Base-by-base conservation (phyloP, 2,113 vertebrate genomes). In the Tautogolabrus adspersus region DNA sequence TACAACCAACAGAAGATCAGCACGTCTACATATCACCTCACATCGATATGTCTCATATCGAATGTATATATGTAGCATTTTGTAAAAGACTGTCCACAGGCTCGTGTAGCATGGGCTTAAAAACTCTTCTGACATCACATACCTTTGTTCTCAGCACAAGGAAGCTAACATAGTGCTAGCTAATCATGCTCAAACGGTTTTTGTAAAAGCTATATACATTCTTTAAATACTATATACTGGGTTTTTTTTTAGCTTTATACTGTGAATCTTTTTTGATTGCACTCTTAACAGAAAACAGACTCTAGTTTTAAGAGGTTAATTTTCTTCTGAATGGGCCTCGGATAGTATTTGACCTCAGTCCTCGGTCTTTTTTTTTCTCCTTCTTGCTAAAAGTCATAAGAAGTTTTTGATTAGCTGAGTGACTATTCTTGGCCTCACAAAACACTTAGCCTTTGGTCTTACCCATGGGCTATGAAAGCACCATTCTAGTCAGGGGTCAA, bases 201-300 rank as follows among this genome's bases (percentile, higher is more conserved):
- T 57, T 87, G 18, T 77, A 13, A 34, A 69, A 83, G 12, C 23
- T 86, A 59, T 47, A 79, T 52, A 66, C 75, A 56, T 57, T 55
- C 6, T 75, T 57, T 63, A 75, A 87, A 75, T 66, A 81, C 60
- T 77, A 49, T 65, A 87, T 83, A 68, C 26, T 26, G 26, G 55
- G 51, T 82, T 87, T 86, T 80, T 83, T 26, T 23, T 83, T 52
- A 82, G 68, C 71, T 76, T 85, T 87, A 87, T 84, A 93, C 92
- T 95, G 94, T 95, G 94, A 94, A 94, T 81, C 81, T 15, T 72
- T 77, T 63, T 75, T 77, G 66, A 86, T 85, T 93, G 92, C 89
- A 93, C 93, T 94, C 80, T 82, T 70, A 62, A 71, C 42, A 54
- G 15, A 66, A 81, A 79, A 52, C 21, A 2, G 52, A 60, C 79